These are phyloP conservation scores for Gallinago media DNA, from an alignment of 2,113 vertebrate genomes.

Conservation along the genomic window DNA sequence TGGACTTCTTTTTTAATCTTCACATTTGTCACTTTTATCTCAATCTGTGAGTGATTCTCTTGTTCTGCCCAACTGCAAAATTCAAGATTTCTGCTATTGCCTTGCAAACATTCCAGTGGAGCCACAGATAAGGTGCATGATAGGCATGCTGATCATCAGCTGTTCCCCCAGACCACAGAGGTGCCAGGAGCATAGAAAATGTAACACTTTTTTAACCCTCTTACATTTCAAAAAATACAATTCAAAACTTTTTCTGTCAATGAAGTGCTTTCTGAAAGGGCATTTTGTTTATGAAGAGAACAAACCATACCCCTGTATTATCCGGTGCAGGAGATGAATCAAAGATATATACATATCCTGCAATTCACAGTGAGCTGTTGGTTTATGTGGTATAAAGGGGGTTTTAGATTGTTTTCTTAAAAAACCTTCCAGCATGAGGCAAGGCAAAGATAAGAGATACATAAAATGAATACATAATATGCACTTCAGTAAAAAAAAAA, in stretches of 20 bases:
- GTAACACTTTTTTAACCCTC: neutral
- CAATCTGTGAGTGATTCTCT: neutral
- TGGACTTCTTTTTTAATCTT: neutral
- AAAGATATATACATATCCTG: neutral
- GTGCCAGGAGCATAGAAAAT: neutral
- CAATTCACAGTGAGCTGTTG: neutral
- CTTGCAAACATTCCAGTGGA: neutral
- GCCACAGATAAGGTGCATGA: neutral
- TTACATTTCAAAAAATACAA: neutral
- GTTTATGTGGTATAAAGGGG: neutral
- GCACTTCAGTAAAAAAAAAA: neutral
- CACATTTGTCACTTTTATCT: neutral
- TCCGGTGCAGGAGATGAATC: neutral
- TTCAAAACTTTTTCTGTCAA: neutral
- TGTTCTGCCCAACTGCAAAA: neutral
- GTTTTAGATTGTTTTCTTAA: neutral
- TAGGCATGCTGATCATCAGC: neutral
- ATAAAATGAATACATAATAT: neutral
- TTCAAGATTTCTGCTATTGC: neutral
- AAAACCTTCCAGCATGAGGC: neutral
- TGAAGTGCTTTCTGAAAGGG: neutral
- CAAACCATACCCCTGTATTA: neutral
- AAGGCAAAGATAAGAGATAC: neutral
- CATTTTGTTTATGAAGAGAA: neutral
- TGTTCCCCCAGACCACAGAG: neutral